phyloP scores from a whole-genome alignment of 2,113 vertebrate genomes.

The Paedocypris sp. region DNA sequence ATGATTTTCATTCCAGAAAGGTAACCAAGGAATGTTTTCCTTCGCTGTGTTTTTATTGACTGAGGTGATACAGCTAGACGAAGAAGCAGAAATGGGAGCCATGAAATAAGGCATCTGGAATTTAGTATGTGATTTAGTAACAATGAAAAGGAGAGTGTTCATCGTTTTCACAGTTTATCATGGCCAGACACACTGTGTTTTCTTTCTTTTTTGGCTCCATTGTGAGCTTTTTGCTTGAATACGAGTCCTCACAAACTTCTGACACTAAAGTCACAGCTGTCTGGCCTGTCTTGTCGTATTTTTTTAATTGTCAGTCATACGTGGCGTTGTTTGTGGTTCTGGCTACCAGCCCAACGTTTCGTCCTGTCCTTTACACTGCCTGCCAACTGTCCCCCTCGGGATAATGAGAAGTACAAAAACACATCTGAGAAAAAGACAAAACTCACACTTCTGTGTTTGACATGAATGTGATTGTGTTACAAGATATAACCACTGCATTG shows the following conservation, averaged over 20 bases:
- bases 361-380: slow-evolving; percentile 11
- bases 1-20: too few species aligned
- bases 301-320: slow-evolving; percentile 27
- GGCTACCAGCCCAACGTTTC: slow-evolving; percentile 3
- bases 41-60: too few species aligned
- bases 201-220: background rate
- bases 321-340: background rate
- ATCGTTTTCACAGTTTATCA: background rate
- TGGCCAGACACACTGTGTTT: background rate
- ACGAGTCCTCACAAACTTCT: background rate
- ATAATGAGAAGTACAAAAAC: slow-evolving; percentile 5
- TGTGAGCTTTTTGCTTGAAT: background rate
- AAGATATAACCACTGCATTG: background rate
- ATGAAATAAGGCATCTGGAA: too few species aligned
- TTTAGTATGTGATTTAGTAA: too few species aligned
- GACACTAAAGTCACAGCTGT: slow-evolving; percentile 5
- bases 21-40: too few species aligned
- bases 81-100: too few species aligned
- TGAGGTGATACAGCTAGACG: too few species aligned
- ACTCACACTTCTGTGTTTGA: slow-evolving; percentile 10
- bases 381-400: slow-evolving; percentile 21
- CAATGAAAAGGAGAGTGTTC: background rate
- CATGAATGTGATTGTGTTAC: slow-evolving; percentile 17
- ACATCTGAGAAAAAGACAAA: slow-evolving; percentile 9
- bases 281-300: slow-evolving; percentile 20